phyloP scores from a whole-genome alignment of 1,140 invertebrate species.

The Megathymus violae region DNA sequence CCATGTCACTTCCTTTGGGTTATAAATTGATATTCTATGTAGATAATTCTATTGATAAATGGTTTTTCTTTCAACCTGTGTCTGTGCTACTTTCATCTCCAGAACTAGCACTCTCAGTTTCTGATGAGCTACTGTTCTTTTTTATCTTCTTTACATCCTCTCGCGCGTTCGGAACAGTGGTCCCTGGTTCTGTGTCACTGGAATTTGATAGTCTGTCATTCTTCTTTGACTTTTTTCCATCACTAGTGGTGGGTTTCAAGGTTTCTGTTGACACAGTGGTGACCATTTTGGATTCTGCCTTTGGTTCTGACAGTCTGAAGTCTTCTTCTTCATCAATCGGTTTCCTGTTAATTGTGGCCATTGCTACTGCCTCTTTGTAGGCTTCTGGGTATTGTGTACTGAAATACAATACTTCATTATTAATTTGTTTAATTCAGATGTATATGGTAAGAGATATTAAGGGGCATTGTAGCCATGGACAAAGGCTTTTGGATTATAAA shows the following conservation, averaged over 20 bases:
- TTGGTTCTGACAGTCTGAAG: conserved; percentile 48
- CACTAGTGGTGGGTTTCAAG: conserved; percentile 69
- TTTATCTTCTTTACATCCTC: conserved; percentile 54
- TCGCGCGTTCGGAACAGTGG: conserved; percentile 20
- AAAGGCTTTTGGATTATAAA: too few relatives aligned
- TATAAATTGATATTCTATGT: too few relatives aligned
- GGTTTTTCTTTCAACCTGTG: conserved; percentile 58
- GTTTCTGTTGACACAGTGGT: conserved; percentile 81
- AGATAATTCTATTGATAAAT: neutral
- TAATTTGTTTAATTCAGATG: too few relatives aligned
- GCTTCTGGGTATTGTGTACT: conserved; percentile 93
- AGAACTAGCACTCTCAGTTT: conserved; percentile 74
- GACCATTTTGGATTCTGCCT: conserved; percentile 74
- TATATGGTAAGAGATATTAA: too few relatives aligned
- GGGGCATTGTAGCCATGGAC: too few relatives aligned
- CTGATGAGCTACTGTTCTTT: conserved; percentile 67
- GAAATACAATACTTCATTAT: conserved; percentile 41
- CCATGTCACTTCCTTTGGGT: too few relatives aligned
- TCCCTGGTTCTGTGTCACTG: conserved; percentile 33
- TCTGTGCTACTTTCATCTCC: conserved; percentile 75
- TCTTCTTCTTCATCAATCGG: conserved; percentile 84
- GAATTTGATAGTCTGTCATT: conserved; percentile 48
- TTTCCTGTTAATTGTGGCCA: conserved; percentile 84
- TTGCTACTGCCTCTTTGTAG: conserved; percentile 87
- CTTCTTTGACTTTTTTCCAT: conserved; percentile 61